Conservation (phyloP, 2,797 vertebrate species). For the Chloroceryle inda region DNA sequence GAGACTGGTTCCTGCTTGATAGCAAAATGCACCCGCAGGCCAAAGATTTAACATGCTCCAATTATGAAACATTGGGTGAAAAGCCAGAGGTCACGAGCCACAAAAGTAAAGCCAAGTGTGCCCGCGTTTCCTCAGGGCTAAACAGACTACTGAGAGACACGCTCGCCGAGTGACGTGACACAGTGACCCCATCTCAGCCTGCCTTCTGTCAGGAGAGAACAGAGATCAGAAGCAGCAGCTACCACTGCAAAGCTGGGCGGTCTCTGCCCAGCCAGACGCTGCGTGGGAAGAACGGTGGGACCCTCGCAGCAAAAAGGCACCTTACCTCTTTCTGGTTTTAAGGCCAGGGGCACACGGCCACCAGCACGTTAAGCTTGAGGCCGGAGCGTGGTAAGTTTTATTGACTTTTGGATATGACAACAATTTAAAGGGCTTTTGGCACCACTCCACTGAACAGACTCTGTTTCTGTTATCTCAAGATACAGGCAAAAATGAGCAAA, state of each 20-base stretch:
- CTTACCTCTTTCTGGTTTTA: not conserved
- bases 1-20: not conserved
- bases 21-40: not conserved
- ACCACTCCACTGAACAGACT: not conserved
- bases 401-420: not conserved
- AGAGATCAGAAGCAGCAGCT: not conserved
- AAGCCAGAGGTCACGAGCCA: not conserved
- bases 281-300: not conserved
- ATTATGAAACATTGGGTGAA: conserved; percentile 8
- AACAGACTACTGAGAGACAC: conserved; percentile 7
- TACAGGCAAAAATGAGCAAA: not conserved
- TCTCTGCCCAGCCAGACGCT: not conserved
- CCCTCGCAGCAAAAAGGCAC: not conserved
- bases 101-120: not conserved
- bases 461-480: not conserved
- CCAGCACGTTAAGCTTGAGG: not conserved
- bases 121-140: not conserved
- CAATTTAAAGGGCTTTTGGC: not conserved
- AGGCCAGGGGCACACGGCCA: not conserved
- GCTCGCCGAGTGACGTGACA: not conserved
- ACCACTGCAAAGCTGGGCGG: not conserved
- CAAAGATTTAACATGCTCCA: conserved; percentile 31
- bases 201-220: not conserved
- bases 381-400: not conserved
- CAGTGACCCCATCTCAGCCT: not conserved